These are phyloP conservation scores for Podocnemis expansa DNA, from an alignment of 2,113 vertebrate species.

Conservation along the genomic window DNA sequence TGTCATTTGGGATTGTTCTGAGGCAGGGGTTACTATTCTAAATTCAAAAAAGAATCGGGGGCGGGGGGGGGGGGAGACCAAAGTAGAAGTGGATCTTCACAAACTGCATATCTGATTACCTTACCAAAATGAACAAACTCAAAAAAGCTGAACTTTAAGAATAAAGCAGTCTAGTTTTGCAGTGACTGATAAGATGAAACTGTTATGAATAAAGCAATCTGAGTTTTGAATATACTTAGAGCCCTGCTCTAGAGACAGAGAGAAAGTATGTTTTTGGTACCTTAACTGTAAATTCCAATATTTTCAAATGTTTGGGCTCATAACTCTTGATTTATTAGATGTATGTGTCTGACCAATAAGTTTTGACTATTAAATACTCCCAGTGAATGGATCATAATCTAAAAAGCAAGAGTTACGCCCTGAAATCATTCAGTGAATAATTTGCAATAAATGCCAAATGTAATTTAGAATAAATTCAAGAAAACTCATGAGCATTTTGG, in stretches of 20 bases:
- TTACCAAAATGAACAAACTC: background rate
- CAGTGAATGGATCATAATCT: background rate
- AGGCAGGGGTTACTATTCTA: too few relatives aligned
- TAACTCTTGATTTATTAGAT: background rate
- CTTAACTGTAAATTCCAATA: background rate
- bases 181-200: background rate
- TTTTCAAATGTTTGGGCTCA: background rate
- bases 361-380: conserved; percentile 7
- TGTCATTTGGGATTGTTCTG: too few relatives aligned
- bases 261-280: background rate
- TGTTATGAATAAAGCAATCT: background rate
- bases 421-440: background rate
- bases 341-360: background rate
- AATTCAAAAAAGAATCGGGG: too few relatives aligned
- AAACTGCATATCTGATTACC: background rate
- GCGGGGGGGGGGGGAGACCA: too few relatives aligned
- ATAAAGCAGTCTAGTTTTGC: background rate
- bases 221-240: background rate
- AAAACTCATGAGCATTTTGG: conserved; percentile 24
- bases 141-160: background rate
- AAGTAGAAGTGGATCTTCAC: background rate
- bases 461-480: conserved; percentile 8
- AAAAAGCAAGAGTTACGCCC: conserved; percentile 9
- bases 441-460: background rate
- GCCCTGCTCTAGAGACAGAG: background rate